Base-by-base conservation (phyloP, 35 echinoderm and acorn worm species). In the Diadema setosum region DNA sequence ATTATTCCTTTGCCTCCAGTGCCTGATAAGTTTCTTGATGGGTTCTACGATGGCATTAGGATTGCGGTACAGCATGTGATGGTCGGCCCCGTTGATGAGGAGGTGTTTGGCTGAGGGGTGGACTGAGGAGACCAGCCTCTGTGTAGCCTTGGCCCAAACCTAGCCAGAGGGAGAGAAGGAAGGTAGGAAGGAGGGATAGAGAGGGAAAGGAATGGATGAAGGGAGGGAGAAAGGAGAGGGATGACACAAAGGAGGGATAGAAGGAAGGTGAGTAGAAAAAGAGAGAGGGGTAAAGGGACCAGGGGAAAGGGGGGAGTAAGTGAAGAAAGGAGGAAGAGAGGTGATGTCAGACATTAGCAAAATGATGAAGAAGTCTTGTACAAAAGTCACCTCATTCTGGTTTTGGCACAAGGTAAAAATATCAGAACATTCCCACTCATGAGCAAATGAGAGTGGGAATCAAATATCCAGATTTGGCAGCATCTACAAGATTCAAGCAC, bases 11-110 rank as follows among this genome's bases (percentile, higher is more conserved):
- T 82, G 80, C 33, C 88, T 63, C 93, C 94, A 89, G 49, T 93
- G 87, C 39, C 56, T 94, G 17, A 98, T 70, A 40, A 98, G 52
- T 84, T 93, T 98, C 34, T 84, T 93, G 45, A 98, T 73, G 3
- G 92, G 80, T 27, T 98, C 95, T 11, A 98, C 78, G 5, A 98
- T 70, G 30, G 93, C 88, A 52, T 98, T 91, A 11, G 95, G 95
- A 75, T 98, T 97, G 9, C 95, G 80, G 82, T 98, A 98, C 12
- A 91, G 55, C 95, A 98, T 98, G 46, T 91, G 92, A 82, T 90
- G 91, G 44, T 98, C 95, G 36, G 90, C 85, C 21, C 95, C 95
- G 34, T 98, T 98, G 39, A 98, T 88, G 17, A 88, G 30, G 16
- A 98, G 86, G 23, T 91, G 92, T 46, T 98, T 98, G 40, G 87